phyloP scores from a whole-genome alignment of 1,140 invertebrate genomes.

The Orius insidiosus region DNA sequence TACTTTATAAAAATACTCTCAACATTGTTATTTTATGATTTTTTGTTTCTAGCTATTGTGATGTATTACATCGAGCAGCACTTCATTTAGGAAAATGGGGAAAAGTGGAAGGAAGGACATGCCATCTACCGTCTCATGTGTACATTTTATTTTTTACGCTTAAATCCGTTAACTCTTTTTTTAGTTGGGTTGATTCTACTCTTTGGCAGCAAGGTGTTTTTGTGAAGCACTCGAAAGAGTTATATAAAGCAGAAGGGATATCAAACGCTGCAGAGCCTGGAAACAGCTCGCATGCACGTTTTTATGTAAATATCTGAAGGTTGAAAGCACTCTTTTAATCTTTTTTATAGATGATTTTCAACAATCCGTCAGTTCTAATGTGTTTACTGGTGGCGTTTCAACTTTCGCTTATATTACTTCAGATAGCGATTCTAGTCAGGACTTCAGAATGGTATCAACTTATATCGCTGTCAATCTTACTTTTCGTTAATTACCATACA shows the following conservation, averaged over 20 bases:
- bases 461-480: slow-evolving; percentile 61
- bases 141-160: slow-evolving; percentile 18
- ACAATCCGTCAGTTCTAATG: slow-evolving; percentile 66
- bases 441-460: slow-evolving; percentile 82
- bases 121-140: slow-evolving; percentile 39
- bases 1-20: slow-evolving; percentile 19
- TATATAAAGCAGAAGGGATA: slow-evolving; percentile 62
- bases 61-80: slow-evolving; percentile 73
- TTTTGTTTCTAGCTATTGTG: slow-evolving; percentile 41
- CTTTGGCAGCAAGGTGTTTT: slow-evolving; percentile 63
- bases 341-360: slow-evolving; percentile 60
- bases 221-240: slow-evolving; percentile 57
- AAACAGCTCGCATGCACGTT: slow-evolving; percentile 59
- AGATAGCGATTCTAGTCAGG: slow-evolving; percentile 59
- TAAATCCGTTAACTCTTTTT: slow-evolving; percentile 9
- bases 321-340: slow-evolving; percentile 4
- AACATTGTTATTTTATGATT: slow-evolving; percentile 6
- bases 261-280: slow-evolving; percentile 58
- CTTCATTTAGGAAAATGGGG: slow-evolving; percentile 78
- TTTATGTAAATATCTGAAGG: slow-evolving; percentile 53
- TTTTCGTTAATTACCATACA: slow-evolving; percentile 81
- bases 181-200: slow-evolving; percentile 49
- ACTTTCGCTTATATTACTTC: slow-evolving; percentile 48
- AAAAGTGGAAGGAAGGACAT: slow-evolving; percentile 44
- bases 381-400: slow-evolving; percentile 56